phyloP scores from a whole-genome alignment of 2,797 vertebrate species.

The Okamejei kenojei region DNA sequence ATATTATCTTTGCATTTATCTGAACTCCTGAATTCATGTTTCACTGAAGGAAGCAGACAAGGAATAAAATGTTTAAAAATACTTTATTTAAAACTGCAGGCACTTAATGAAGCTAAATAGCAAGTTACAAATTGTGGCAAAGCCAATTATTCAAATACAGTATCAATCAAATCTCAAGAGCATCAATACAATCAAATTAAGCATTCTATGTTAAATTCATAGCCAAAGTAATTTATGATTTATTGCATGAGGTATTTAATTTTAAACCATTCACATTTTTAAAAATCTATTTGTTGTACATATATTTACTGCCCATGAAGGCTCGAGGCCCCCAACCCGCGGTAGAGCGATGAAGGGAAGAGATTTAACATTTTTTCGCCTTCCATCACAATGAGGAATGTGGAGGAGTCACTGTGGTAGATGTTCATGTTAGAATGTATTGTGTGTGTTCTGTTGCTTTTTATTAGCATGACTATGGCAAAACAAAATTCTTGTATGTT shows the following conservation, averaged over 20 bases:
- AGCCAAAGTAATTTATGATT: not conserved
- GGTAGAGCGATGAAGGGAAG: no score
- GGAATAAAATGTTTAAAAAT: constrained; percentile 55
- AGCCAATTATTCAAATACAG: not conserved
- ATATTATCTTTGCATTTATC: not conserved
- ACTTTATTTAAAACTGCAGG: constrained; percentile 61
- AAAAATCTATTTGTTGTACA: no score
- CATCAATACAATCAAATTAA: not conserved
- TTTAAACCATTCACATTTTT: no score
- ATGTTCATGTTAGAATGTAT: no score
- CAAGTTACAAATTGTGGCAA: not conserved
- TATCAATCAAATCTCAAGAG: not conserved
- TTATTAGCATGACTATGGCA: no score
- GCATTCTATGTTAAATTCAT: not conserved
- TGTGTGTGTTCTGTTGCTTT: no score
- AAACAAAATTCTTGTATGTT: no score
- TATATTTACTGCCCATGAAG: no score
- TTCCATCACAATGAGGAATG: no score
- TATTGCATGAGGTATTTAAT: not conserved
- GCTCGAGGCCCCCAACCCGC: no score
- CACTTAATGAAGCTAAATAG: constrained; percentile 22
- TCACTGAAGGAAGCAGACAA: constrained; percentile 39
- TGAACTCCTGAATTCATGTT: not conserved
- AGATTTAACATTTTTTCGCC: no score
- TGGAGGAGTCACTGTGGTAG: no score